phyloP scores from a whole-genome alignment of 2,797 vertebrate species.

The Eurystomus glaucurus region DNA sequence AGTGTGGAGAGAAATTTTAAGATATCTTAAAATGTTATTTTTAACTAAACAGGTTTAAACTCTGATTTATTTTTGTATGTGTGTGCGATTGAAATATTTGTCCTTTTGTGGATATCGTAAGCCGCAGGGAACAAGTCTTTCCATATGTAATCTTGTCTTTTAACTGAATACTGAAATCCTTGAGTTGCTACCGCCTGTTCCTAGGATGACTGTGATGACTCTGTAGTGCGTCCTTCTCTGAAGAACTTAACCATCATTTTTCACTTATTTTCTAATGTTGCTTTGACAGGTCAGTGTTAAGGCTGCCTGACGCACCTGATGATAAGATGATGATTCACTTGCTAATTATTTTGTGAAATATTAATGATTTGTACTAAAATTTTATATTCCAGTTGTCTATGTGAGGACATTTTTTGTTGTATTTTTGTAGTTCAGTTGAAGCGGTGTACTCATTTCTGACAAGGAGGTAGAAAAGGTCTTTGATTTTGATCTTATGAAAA shows the following conservation, averaged over 20 bases:
- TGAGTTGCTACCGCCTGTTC: neutral
- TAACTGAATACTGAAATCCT: neutral
- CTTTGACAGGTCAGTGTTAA: constrained; percentile 42
- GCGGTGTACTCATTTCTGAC: neutral
- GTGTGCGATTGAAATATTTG: neutral
- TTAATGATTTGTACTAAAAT: constrained; percentile 21
- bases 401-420: neutral
- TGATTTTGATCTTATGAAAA: neutral
- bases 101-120: neutral
- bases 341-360: constrained; percentile 51
- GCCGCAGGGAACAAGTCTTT: neutral
- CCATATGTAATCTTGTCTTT: neutral
- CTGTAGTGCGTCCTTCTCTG: neutral
- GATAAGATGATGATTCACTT: constrained; percentile 25
- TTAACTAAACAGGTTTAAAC: neutral
- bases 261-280: constrained; percentile 27
- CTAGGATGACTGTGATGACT: neutral
- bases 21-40: neutral
- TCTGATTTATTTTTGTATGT: neutral
- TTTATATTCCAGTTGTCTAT: neutral
- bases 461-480: neutral
- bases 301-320: constrained; percentile 21
- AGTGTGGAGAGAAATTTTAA: rapidly evolving
- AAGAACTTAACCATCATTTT: constrained; percentile 36
- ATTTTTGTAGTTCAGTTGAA: neutral